Evolutionary conservation across 1,140 invertebrate species (phyloP).

Genomic region (Platyura marginata): DNA sequence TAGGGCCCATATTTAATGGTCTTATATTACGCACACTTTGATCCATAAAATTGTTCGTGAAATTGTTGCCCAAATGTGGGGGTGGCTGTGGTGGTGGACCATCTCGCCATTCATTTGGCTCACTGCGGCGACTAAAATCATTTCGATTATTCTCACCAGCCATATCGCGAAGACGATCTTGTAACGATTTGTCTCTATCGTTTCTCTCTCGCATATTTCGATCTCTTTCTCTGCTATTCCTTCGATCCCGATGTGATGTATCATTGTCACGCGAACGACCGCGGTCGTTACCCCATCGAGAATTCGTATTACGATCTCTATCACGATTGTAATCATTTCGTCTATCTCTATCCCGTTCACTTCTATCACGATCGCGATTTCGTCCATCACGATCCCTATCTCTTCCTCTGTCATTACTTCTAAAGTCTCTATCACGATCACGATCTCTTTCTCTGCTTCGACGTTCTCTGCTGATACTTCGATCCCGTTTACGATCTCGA

Average conservation of each 20-base stretch:
- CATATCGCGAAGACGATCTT: not conserved
- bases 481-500: no score
- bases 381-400: constrained; percentile 9
- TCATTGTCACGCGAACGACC: constrained; percentile 6
- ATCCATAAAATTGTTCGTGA: not conserved
- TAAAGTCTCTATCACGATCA: constrained; percentile 2
- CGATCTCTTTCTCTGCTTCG: no score
- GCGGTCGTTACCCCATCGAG: constrained; percentile 7
- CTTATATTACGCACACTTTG: not conserved
- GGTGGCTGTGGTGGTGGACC: not conserved
- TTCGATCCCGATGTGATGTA: constrained; percentile 2
- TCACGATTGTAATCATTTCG: constrained; percentile 4
- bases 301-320: constrained; percentile 4
- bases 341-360: constrained; percentile 9
- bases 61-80: not conserved
- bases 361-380: constrained; percentile 8
- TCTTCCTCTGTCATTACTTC: constrained; percentile 6
- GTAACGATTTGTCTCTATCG: not conserved
- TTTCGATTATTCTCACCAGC: not conserved
- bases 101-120: not conserved
- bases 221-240: constrained; percentile 6
- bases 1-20: not conserved
- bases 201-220: not conserved
- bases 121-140: not conserved
- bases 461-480: no score